A percentile compares a stretch with the other conserved stretches of the same genome.
Evolutionary conservation across 2,113 vertebrate species (phyloP).

Genomic region (Microcebus tavaratra): DNA sequence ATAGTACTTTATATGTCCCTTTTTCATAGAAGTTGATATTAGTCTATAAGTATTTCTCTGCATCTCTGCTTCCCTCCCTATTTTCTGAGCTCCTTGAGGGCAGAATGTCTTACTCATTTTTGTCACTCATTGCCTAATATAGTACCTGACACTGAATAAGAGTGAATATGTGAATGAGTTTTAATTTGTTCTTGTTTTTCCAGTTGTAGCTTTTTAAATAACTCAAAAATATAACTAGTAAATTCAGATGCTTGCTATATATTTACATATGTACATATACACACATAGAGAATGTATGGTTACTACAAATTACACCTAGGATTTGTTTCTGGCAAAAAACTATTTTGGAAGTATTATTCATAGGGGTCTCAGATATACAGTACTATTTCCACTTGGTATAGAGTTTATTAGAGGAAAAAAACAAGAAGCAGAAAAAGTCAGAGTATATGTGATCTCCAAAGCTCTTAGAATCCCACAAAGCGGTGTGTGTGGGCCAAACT

Average conservation of each 20-base stretch:
- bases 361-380: background rate
- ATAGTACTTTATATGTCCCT: background rate
- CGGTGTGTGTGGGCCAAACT: no score
- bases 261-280: background rate
- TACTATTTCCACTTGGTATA: background rate
- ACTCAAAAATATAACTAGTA: background rate
- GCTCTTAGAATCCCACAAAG: background rate
- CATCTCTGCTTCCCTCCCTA: background rate
- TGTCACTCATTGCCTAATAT: background rate
- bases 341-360: background rate
- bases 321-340: background rate
- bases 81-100: background rate
- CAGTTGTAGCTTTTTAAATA: background rate
- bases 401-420: background rate
- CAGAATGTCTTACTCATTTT: background rate
- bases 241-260: background rate
- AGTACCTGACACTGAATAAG: accelerated
- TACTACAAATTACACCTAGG: background rate
- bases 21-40: no score
- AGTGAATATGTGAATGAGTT: background rate
- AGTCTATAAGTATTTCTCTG: background rate
- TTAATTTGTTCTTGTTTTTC: background rate
- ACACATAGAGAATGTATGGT: background rate
- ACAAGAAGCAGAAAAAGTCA: background rate
- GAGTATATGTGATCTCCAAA: background rate